A percentile compares a stretch with the other conserved stretches of the same genome.
phyloP scores from a whole-genome alignment of 2,113 vertebrate species.

The Solea senegalensis region DNA sequence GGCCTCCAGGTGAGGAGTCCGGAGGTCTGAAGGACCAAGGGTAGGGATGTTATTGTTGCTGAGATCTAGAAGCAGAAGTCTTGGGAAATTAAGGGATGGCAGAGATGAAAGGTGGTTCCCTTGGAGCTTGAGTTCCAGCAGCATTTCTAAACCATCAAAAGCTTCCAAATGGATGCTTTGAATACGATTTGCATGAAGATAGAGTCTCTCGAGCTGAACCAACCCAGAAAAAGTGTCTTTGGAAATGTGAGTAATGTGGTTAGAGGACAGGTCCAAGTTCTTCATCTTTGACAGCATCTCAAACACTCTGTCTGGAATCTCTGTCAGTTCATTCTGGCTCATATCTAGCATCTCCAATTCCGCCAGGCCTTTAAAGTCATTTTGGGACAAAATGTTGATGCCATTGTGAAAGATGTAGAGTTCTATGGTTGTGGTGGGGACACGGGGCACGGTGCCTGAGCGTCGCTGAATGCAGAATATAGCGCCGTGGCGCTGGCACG shows the following conservation, averaged over 20 bases:
- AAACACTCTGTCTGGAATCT: slow-evolving; percentile 86
- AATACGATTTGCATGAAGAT: slow-evolving; percentile 89
- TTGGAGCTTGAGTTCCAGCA: slow-evolving; percentile 92
- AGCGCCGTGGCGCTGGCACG: background rate
- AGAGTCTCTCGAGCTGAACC: slow-evolving; percentile 87
- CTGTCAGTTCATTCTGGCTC: slow-evolving; percentile 87
- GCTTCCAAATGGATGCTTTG: slow-evolving; percentile 85
- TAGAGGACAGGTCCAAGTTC: slow-evolving; percentile 91
- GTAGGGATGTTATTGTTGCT: slow-evolving; percentile 85
- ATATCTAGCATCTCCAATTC: slow-evolving; percentile 88
- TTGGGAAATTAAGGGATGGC: slow-evolving; percentile 83
- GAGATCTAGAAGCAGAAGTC: slow-evolving; percentile 89
- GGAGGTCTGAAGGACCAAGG: slow-evolving; percentile 78
- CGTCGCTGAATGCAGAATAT: slow-evolving; percentile 75
- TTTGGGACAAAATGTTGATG: slow-evolving; percentile 78
- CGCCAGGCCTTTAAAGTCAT: slow-evolving; percentile 82
- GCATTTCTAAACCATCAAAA: slow-evolving; percentile 83
- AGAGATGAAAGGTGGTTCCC: slow-evolving; percentile 84
- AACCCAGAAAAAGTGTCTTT: slow-evolving; percentile 90
- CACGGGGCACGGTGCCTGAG: slow-evolving; percentile 76
- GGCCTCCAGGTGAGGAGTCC: slow-evolving; percentile 84
- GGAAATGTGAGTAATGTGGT: slow-evolving; percentile 87
- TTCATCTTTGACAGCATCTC: slow-evolving; percentile 83
- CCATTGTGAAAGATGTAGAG: slow-evolving; percentile 89
- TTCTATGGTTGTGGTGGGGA: slow-evolving; percentile 79